Evolutionary conservation across 2,888 invertebrate species (phyloP), one percentile per base, ranked within the genome.

Genomic region (Anoplius nigerrimus): DNA sequence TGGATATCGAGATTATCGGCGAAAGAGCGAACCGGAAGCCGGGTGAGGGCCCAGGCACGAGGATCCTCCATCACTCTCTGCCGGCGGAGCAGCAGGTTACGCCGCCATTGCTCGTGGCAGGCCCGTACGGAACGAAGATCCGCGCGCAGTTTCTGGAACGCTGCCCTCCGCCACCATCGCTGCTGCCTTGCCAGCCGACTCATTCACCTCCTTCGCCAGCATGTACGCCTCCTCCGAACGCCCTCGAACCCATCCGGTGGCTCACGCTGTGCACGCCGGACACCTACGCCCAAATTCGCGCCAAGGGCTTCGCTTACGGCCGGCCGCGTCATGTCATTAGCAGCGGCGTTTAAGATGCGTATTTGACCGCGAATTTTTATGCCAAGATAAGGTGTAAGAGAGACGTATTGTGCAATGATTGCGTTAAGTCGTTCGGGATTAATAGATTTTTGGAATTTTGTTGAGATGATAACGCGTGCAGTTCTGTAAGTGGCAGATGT

Each of bases 11-110:
- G 85, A 87, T 86, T 86, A 87, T 85, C 82, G 82, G 76, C 74
- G 79, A 79, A 81, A 82, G 81, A 83, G 78, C 81, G 81, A 81
- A 82, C 81, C 82, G 82, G 82, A 83, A 86, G 83, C 79, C 82
- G 74, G 83, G 78, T n/a, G n/a, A n/a, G n/a, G 85, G 81, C 79
- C 75, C 80, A 69, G 59, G 80, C 84, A 85, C 85, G 84, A 81
- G 84, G 79, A 78, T 81, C 79, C 81, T 85, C 80, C 84, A 86
- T 85, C 86, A 86, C 82, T 80, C 76, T 51, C 52, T 64, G 67
- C 63, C 70, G n/a, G n/a, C n/a, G n/a, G n/a, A n/a, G n/a, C 71
- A 72, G 74, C 74, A 67, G 74, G 79, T 76, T 76, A 75, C 69
- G 74, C 75, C 73, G 73, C 77, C 75, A 77, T 82, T 83, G 78